Conservation (phyloP, 1,140 invertebrate genomes). For the Popillia japonica region DNA sequence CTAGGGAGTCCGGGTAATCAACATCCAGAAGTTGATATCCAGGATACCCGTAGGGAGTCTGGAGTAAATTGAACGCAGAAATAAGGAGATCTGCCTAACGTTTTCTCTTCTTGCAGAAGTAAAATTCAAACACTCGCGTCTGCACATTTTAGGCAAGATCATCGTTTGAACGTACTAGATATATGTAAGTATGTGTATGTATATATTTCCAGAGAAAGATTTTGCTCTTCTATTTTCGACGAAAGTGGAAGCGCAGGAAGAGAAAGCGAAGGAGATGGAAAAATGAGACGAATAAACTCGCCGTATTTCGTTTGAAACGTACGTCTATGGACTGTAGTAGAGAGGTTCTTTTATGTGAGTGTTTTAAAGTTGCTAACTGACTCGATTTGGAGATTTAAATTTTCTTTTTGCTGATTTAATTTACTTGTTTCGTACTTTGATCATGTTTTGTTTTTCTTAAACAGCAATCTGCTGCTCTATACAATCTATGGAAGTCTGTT, state of each 20-base stretch:
- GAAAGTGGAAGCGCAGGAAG: neutral
- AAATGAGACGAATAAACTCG: neutral
- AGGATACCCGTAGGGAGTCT: conserved; percentile 24
- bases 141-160: conserved; percentile 24
- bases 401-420: no score
- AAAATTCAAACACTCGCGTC: conserved; percentile 31
- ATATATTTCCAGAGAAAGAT: no score
- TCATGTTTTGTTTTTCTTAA: no score
- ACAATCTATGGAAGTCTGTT: no score
- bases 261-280: neutral
- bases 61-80: conserved; percentile 32
- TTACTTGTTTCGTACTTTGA: no score
- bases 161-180: conserved; percentile 10
- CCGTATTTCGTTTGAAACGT: neutral
- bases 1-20: conserved; percentile 26
- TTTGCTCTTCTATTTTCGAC: no score
- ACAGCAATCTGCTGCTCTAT: no score
- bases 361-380: neutral
- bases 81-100: conserved; percentile 25
- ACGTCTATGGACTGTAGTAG: neutral
- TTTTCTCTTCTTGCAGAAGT: conserved; percentile 18
- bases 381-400: no score
- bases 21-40: conserved; percentile 32
- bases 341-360: neutral
- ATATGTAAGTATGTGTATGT: neutral